Base-by-base conservation (phyloP, 2,113 vertebrate species). In the Ptilonorhynchus violaceus region DNA sequence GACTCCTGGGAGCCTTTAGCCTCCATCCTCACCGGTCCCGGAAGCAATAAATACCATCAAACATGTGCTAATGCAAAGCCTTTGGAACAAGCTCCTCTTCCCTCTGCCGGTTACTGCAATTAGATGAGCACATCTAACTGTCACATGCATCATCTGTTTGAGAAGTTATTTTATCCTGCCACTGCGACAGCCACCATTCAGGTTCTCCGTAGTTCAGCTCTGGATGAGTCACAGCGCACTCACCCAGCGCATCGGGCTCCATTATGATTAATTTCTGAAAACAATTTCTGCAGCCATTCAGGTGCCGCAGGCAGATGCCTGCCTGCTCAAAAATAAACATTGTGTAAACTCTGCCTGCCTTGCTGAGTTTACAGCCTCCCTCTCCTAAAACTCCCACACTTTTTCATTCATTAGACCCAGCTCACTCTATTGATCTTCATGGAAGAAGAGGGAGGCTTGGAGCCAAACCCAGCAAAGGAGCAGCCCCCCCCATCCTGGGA, bases 71-170 rank as follows among this genome's bases (percentile, higher is more conserved):
- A 87, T 35, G 83, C 44, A 91, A 64, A 95, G 22, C 60, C 56
- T 78, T 78, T 1, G 0, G 39, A 74, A 80, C 2, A 4, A 83
- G 80, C 49, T 92, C 63, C 44, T 85, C 76, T 74, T 69, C 77
- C 31, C 47, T 60, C 60, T 55, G 88, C 79, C 0, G 0, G 25
- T 93, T 95, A 88, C 28, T 68, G 80, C 80, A 92, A 92, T 95
- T 93, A 92, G 95, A 89, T 82, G 88, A 96, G 88, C 66, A 90
- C 88, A 89, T 62, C 86, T 83, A 77, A 33, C 60, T 93, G 93
- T 89, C 91, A 89, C 56, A 91, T 35, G 66, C 66, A 50, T 89
- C 86, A 82, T 81, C n/a, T 86, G 5, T 41, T 84, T 42, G 76
- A 86, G 86, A 66, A 76, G 76, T 92, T 89, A 84, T 82, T 96